A percentile compares a stretch with the other conserved stretches of the same genome.
These are phyloP conservation scores for Toxotes lorentzi DNA, from an alignment of 2,797 vertebrate species.

Conservation along the genomic window DNA sequence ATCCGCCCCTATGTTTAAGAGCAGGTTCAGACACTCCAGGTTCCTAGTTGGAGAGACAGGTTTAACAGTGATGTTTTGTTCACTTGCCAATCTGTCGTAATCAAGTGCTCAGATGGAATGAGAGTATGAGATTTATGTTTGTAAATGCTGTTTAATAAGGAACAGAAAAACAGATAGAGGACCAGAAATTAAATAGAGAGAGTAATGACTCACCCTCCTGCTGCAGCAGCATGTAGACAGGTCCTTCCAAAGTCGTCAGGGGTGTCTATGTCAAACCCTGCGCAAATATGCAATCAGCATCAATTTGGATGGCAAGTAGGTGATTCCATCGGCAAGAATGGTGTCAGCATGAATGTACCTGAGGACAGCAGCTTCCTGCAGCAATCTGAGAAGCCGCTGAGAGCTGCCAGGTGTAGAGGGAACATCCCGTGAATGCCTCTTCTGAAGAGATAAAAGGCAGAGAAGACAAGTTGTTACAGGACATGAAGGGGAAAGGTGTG, in stretches of 20 bases:
- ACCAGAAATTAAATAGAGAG: neutral
- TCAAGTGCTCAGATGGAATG: neutral
- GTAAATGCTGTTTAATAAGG: neutral
- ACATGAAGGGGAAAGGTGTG: neutral
- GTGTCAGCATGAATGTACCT: conserved; percentile 82
- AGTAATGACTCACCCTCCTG: conserved; percentile 91
- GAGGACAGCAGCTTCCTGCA: conserved; percentile 97
- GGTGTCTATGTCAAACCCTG: conserved; percentile 95
- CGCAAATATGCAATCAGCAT: conserved; percentile 55
- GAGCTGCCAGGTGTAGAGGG: conserved; percentile 96
- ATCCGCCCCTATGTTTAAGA: conserved; percentile 95
- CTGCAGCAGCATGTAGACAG: conserved; percentile 97
- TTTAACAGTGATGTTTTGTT: conserved; percentile 6
- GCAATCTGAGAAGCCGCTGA: conserved; percentile 98
- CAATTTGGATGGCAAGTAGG: conserved; percentile 44
- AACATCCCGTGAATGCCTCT: conserved; percentile 98
- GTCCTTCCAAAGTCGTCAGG: conserved; percentile 97
- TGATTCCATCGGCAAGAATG: conserved; percentile 11
- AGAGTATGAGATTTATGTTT: neutral
- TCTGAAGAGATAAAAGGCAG: conserved; percentile 75
- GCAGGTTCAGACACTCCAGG: conserved; percentile 97
- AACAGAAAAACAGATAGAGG: neutral
- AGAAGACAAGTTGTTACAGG: conserved; percentile 55
- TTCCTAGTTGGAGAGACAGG: conserved; percentile 85
- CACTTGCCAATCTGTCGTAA: neutral